phyloP scores from a whole-genome alignment of 1,140 invertebrate species.

The Papilio helenus region DNA sequence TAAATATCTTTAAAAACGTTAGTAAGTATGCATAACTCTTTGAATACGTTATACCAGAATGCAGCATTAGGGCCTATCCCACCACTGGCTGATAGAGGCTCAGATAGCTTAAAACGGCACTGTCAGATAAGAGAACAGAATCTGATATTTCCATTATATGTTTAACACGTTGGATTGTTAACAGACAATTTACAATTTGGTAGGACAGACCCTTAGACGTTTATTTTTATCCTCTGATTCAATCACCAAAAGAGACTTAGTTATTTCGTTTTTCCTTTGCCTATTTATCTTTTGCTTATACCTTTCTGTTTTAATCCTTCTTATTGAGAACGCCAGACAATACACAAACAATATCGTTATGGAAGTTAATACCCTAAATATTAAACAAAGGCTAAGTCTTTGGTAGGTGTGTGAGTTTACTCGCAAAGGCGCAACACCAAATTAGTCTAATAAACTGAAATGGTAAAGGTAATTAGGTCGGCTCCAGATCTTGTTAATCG shows the following conservation, averaged over 20 bases:
- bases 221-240: too few species aligned
- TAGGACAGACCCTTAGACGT: too few species aligned
- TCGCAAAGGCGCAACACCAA: not conserved
- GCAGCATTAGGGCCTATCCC: too few species aligned
- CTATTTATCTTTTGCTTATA: too few species aligned
- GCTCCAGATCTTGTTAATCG: conserved; percentile 50
- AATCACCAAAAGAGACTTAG: too few species aligned
- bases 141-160: too few species aligned
- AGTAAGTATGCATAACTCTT: not conserved
- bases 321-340: not conserved
- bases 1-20: not conserved
- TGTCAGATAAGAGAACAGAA: too few species aligned
- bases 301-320: not conserved
- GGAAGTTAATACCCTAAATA: not conserved
- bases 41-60: not conserved
- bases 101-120: too few species aligned
- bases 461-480: conserved; percentile 50
- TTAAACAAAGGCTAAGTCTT: not conserved
- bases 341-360: not conserved
- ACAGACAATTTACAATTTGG: too few species aligned
- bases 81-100: too few species aligned
- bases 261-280: too few species aligned
- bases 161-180: too few species aligned
- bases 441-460: conserved; percentile 38
- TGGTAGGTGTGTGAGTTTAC: not conserved